A percentile compares a stretch with the other conserved stretches of the same genome.
phyloP scores from a whole-genome alignment of 2,888 invertebrate genomes.

The Drosophila crucigera region DNA sequence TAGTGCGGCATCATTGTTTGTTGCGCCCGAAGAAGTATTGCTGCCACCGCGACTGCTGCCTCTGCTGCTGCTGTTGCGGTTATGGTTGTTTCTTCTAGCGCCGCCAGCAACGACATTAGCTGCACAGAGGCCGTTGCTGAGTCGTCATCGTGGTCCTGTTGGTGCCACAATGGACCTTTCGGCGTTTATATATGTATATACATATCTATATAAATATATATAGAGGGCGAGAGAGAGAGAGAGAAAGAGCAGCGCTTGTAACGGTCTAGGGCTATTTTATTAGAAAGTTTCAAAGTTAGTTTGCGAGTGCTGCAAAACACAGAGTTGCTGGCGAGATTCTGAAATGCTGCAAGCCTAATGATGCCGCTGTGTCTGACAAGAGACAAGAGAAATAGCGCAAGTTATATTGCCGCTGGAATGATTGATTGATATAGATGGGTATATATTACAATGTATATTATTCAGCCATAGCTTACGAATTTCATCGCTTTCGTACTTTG shows the following conservation, averaged over 20 bases:
- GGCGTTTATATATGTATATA: constrained; percentile 6
- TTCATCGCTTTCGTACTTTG: constrained; percentile 21
- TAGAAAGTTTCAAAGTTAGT: constrained; percentile 75
- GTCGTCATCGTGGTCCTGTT: constrained; percentile 26
- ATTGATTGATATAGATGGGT: constrained; percentile 72
- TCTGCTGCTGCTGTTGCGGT: constrained; percentile 59
- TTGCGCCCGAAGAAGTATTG: constrained; percentile 44
- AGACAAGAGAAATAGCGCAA: constrained; percentile 64
- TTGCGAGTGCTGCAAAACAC: constrained; percentile 64
- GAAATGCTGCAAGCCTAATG: constrained; percentile 74
- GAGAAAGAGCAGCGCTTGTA: constrained; percentile 8
- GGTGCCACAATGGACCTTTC: constrained; percentile 27
- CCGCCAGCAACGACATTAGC: constrained; percentile 55
- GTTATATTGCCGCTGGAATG: constrained; percentile 73
- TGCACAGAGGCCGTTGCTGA: constrained; percentile 37
- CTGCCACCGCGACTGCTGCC: constrained; percentile 19
- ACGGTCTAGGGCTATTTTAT: constrained; percentile 70
- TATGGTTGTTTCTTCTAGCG: constrained; percentile 50
- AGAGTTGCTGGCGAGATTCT: constrained; percentile 57
- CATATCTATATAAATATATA: neutral
- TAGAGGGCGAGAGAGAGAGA: neutral
- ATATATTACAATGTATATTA: constrained; percentile 40
- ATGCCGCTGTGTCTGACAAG: constrained; percentile 49
- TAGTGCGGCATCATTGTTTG: constrained; percentile 61
- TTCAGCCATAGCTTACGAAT: constrained; percentile 8